Conservation (phyloP, 1,140 invertebrate species). For the Penaeus chinensis region DNA sequence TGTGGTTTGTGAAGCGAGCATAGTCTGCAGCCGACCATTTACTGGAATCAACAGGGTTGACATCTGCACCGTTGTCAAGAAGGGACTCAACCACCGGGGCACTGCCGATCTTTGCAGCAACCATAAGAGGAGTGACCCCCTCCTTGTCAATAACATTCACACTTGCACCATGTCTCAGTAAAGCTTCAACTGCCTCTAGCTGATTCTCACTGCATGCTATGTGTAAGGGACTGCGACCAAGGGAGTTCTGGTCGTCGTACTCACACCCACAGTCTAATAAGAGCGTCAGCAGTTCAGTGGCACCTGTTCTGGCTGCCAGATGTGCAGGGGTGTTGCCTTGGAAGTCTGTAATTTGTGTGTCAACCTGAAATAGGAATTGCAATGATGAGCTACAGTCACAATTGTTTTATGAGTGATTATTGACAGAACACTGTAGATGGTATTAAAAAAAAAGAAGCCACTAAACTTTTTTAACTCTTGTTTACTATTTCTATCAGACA, state of each 20-base stretch:
- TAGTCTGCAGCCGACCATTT: conserved; percentile 53
- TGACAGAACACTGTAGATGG: too few species aligned
- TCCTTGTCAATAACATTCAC: conserved; percentile 53
- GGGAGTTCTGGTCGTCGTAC: conserved; percentile 29
- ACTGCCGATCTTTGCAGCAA: conserved; percentile 47
- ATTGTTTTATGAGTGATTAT: too few species aligned
- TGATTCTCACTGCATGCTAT: conserved; percentile 48
- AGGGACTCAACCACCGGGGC: conserved; percentile 39
- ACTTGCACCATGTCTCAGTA: conserved; percentile 41
- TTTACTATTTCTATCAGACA: too few species aligned
- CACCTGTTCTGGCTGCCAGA: conserved; percentile 42
- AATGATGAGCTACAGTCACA: neutral
- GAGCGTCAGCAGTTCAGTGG: conserved; percentile 27
- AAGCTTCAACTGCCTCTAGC: conserved; percentile 38
- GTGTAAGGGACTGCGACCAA: conserved; percentile 39
- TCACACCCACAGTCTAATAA: conserved; percentile 45
- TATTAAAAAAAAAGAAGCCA: too few species aligned
- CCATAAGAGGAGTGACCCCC: conserved; percentile 50
- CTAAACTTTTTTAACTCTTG: too few species aligned
- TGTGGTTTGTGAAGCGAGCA: conserved; percentile 56
- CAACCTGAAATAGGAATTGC: conserved; percentile 38
- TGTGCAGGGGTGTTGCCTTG: conserved; percentile 32
- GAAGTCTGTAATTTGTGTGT: conserved; percentile 28
- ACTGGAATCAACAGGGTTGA: conserved; percentile 40
- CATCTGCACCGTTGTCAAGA: conserved; percentile 30